phyloP scores from a whole-genome alignment of 2,113 vertebrate species.

The Pluvianellus socialis region DNA sequence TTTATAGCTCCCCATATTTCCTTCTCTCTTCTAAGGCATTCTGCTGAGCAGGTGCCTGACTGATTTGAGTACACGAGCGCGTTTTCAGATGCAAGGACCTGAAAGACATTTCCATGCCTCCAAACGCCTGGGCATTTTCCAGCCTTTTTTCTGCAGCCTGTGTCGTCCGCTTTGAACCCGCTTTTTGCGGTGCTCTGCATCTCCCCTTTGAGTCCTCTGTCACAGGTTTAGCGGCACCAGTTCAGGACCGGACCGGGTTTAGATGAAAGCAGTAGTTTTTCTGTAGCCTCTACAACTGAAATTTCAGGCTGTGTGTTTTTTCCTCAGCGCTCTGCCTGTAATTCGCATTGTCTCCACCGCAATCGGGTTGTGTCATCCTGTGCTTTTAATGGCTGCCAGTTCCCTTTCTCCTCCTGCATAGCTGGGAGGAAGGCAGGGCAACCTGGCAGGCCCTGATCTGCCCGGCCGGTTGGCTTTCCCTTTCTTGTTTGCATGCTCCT shows the following conservation, averaged over 20 bases:
- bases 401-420: conserved; percentile 3
- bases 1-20: neutral
- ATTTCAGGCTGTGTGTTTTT: neutral
- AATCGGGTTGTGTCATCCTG: neutral
- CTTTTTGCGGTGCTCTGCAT: neutral
- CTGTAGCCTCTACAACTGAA: neutral
- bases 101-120: neutral
- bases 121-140: neutral
- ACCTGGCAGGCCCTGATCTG: conserved; percentile 31
- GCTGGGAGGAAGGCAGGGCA: conserved; percentile 5
- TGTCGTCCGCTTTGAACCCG: neutral
- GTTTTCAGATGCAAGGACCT: neutral
- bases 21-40: neutral
- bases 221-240: neutral
- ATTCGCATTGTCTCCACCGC: neutral
- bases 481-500: neutral
- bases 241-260: neutral
- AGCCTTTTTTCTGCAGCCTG: neutral
- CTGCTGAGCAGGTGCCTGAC: neutral
- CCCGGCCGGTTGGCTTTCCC: neutral
- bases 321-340: neutral
- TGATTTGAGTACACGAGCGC: neutral
- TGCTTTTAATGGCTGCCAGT: conserved; percentile 6
- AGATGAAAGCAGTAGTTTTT: neutral
- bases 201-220: neutral